phyloP scores from a whole-genome alignment of 1,140 invertebrate genomes.

The Acromyrmex echinatior region DNA sequence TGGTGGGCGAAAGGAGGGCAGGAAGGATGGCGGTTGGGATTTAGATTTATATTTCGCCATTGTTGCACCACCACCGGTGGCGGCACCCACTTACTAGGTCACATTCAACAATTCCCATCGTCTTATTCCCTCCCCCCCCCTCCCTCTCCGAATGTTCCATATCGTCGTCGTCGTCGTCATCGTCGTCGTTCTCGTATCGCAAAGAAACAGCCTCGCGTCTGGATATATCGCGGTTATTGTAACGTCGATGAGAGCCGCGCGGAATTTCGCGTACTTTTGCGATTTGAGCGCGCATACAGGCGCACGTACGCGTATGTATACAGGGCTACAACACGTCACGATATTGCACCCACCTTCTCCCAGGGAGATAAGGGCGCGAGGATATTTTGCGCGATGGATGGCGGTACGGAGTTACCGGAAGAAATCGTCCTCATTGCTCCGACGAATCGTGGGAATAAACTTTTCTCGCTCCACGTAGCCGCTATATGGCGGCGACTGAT shows the following conservation, averaged over 20 bases:
- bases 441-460: slow-evolving; percentile 50
- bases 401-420: slow-evolving; percentile 39
- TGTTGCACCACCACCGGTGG: slow-evolving; percentile 69
- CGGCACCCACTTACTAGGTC: slow-evolving; percentile 59
- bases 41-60: slow-evolving; percentile 80
- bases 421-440: slow-evolving; percentile 58
- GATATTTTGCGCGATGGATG: slow-evolving; percentile 62
- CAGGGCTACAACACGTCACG: slow-evolving; percentile 28
- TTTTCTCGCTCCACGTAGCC: slow-evolving; percentile 32
- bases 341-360: slow-evolving; percentile 56
- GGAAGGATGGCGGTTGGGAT: slow-evolving; percentile 74
- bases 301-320: not conserved
- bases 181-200: slow-evolving; percentile 70
- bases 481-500: slow-evolving; percentile 28
- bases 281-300: slow-evolving; percentile 55
- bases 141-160: slow-evolving; percentile 39
- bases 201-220: slow-evolving; percentile 69
- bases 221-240: slow-evolving; percentile 82
- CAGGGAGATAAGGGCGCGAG: slow-evolving; percentile 69
- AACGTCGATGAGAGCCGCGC: slow-evolving; percentile 81
- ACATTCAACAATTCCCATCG: slow-evolving; percentile 67
- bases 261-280: slow-evolving; percentile 76
- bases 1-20: slow-evolving; percentile 40
- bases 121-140: slow-evolving; percentile 41
- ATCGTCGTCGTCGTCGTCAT: slow-evolving; percentile 62